Conservation (phyloP, 1,140 invertebrate species). For the Plectrocnemia conspersa region DNA sequence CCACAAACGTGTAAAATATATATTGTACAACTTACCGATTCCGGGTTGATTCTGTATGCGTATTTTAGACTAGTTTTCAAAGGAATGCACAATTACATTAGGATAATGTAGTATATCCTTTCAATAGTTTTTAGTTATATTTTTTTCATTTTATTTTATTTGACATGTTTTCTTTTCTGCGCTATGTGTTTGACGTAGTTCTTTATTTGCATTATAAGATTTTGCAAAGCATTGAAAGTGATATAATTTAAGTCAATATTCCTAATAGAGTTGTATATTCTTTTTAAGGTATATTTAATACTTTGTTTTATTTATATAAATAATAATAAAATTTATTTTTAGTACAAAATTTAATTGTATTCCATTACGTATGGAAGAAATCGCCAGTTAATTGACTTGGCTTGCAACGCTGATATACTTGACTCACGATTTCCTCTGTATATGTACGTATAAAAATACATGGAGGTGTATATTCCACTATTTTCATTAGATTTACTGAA, state of each 20-base stretch:
- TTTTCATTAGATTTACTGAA: no score
- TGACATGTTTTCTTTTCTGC: not conserved
- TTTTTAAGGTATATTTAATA: slow-evolving; percentile 14
- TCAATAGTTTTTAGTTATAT: slow-evolving; percentile 16
- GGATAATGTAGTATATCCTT: slow-evolving; percentile 22
- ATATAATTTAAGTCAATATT: slow-evolving; percentile 27
- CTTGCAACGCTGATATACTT: no score
- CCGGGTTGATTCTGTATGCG: not conserved
- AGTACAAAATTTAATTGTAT: not conserved
- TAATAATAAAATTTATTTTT: slow-evolving; percentile 1
- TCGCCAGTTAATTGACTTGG: no score
- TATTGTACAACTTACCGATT: not conserved
- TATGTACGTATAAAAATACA: no score
- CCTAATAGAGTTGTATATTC: slow-evolving; percentile 26
- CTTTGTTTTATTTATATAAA: not conserved
- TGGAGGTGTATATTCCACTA: no score
- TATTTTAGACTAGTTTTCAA: slow-evolving; percentile 7
- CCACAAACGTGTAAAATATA: no score
- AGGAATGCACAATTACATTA: slow-evolving; percentile 31
- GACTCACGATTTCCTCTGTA: no score
- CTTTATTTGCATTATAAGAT: slow-evolving; percentile 14
- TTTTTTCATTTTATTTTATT: slow-evolving; percentile 13
- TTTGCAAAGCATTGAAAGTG: slow-evolving; percentile 30
- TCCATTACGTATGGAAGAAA: no score
- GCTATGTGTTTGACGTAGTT: slow-evolving; percentile 3